These are phyloP conservation scores for Laupala kohalensis DNA, from an alignment of 1,140 invertebrate species.

Conservation along the genomic window DNA sequence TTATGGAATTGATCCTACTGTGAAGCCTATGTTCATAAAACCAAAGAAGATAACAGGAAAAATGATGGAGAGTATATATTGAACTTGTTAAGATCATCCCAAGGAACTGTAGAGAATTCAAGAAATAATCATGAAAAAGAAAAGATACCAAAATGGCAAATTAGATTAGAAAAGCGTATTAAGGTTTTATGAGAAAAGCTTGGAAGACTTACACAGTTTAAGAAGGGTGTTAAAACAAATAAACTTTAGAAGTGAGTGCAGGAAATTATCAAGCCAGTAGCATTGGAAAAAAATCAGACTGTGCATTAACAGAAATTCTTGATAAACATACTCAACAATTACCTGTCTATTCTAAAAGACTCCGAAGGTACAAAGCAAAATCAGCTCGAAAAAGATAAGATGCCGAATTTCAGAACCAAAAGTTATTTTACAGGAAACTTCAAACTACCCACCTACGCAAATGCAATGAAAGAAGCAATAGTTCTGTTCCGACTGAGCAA, in stretches of 20 bases:
- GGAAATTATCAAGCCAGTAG: no score
- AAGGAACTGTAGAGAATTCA: no score
- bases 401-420: background rate
- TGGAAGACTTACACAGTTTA: background rate
- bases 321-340: background rate
- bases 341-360: background rate
- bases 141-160: background rate
- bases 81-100: no score
- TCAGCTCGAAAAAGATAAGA: background rate
- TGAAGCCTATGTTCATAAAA: no score
- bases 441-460: background rate
- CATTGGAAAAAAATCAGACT: no score
- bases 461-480: background rate
- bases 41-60: no score
- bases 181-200: background rate
- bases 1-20: no score
- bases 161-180: background rate
- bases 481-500: background rate
- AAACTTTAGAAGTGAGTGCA: background rate
- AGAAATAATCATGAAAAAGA: background rate
- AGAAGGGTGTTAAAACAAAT: background rate
- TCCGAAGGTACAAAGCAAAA: background rate
- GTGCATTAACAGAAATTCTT: background rate
- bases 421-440: background rate
- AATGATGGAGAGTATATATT: no score